phyloP scores from a whole-genome alignment of 2,888 invertebrate species.

The Chrysolina americana region DNA sequence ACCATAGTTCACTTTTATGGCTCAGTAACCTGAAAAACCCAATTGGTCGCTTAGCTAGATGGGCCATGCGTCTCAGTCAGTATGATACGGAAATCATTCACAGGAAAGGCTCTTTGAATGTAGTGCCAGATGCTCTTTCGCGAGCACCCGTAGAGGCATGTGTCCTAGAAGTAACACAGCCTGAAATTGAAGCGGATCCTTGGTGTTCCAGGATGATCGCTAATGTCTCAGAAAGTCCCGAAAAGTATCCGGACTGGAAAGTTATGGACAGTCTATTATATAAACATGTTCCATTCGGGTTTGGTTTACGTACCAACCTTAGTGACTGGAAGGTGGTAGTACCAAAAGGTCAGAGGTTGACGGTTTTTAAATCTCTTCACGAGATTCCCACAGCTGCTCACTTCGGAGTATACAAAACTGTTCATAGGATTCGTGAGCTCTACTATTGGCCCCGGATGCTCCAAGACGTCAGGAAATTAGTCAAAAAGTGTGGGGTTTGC shows the following conservation, averaged over 20 bases:
- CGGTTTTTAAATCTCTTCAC: not conserved
- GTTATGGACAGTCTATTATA: not conserved
- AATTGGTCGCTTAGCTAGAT: too few species aligned
- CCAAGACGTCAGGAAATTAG: not conserved
- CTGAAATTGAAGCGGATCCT: not conserved
- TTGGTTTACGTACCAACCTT: not conserved
- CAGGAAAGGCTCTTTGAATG: not conserved
- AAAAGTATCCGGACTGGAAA: slow-evolving; percentile 7
- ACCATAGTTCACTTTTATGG: too few species aligned
- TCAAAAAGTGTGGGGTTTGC: not conserved
- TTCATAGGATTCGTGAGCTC: not conserved
- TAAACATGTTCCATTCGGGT: not conserved
- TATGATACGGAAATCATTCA: not conserved
- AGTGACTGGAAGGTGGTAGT: not conserved
- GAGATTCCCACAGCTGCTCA: not conserved
- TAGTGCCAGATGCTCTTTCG: slow-evolving; percentile 6
- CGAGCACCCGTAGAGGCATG: not conserved
- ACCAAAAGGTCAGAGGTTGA: not conserved
- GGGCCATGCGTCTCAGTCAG: too few species aligned
- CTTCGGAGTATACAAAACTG: not conserved
- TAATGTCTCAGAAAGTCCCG: not conserved
- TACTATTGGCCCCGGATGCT: not conserved
- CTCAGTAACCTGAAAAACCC: too few species aligned
- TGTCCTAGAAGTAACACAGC: not conserved
- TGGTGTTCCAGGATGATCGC: not conserved